These are phyloP conservation scores for Rhabditoides inermis DNA, from an alignment of 2,888 invertebrate species.

Conservation along the genomic window DNA sequence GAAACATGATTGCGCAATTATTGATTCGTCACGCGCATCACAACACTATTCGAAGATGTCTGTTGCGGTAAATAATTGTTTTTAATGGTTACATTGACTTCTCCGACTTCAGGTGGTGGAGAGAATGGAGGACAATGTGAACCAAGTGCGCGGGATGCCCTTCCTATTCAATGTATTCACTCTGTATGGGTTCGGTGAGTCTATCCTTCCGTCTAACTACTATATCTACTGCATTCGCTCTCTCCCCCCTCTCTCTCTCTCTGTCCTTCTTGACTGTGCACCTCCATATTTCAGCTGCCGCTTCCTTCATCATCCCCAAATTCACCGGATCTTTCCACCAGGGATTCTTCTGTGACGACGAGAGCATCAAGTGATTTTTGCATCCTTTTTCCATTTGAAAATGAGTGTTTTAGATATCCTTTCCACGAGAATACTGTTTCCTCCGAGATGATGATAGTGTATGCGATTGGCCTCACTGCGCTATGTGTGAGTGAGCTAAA, in stretches of 20 bases:
- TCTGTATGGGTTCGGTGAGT: conserved; percentile 30
- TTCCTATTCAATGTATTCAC: conserved; percentile 19
- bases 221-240: no score
- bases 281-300: conserved; percentile 20
- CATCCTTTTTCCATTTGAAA: neutral
- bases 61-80: no score
- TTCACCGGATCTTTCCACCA: conserved; percentile 19
- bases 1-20: no score
- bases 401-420: neutral
- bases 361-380: conserved; percentile 21
- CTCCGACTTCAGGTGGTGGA: conserved; percentile 24
- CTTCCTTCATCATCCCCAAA: conserved; percentile 18
- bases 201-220: neutral
- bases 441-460: neutral
- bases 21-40: no score
- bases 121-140: conserved; percentile 14
- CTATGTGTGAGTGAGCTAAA: neutral
- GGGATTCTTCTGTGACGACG: conserved; percentile 36
- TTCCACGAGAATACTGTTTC: conserved; percentile 4
- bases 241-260: no score
- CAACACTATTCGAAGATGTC: no score
- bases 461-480: neutral
- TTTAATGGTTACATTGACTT: no score
- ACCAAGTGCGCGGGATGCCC: conserved; percentile 15
- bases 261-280: no score